Evolutionary conservation across 2,113 vertebrate species (phyloP), one percentile per base, ranked within the genome.

Genomic region (Cryptomyrus ogoouensis): DNA sequence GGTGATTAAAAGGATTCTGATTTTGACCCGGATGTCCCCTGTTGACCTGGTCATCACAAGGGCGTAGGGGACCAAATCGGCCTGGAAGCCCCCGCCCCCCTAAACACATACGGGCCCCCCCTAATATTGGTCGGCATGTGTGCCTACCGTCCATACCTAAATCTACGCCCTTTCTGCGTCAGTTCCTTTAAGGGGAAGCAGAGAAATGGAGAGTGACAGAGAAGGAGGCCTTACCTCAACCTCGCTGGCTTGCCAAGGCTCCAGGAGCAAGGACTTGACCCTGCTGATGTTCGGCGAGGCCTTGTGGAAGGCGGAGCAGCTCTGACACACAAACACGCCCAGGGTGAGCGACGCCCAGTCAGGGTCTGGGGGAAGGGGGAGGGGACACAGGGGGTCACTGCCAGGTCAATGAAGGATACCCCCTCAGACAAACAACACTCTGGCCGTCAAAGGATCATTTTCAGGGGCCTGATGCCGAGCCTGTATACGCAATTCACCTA

Each of bases 331-430:
- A 92, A 99, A 98, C 91, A 99, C 97, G 7, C 98, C 98, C 2
- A 99, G 92, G 89, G 96, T 98, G 92, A 98, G 94, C 2, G 98
- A 99, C 0, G 98, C 98, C 98, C 98, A 99, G 92, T 99, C 97
- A 0, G 97, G 97, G 91, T 98, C 98, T 99, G 95, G 21, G 88
- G 88, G 66, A 62, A 52, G 90, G 42, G 42, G 66, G 90, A 21
- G 42, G 19, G 94, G 47, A 10, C 5, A 44, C 17, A 44, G 5
- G 17, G 17, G 42, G n/a, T 86, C n/a, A 86, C 42, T 87, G 50
- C 15, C 27, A 1, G 52, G 35, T 15, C 13, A 87, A 50, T 27
- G n/a, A 31, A 15, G 17, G 3, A 53, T 2, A 52, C 10, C 27
- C 83, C 44, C 83, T 84, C 85, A 49, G 27, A n/a, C 9, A 24